Percentiles rank a stretch among this genome's conserved stretches.
phyloP scores from a whole-genome alignment of 2,888 invertebrate genomes.

The Cataglyphis albicans region DNA sequence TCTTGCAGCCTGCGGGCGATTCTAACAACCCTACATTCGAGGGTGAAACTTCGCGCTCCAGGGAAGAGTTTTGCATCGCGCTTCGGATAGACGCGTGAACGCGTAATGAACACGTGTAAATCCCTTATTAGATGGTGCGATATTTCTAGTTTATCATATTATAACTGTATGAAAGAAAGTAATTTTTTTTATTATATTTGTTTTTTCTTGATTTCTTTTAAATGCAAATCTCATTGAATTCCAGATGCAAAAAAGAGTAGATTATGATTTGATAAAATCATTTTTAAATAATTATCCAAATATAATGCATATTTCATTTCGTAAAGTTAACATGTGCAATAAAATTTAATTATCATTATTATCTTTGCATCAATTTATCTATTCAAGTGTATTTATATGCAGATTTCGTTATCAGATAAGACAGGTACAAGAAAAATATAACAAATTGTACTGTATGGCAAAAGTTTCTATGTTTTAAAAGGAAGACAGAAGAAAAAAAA shows the following conservation, averaged over 20 bases:
- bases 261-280: background rate
- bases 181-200: background rate
- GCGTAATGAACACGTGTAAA: conserved; percentile 9
- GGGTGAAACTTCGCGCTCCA: conserved; percentile 61
- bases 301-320: background rate
- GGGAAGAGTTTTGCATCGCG: conserved; percentile 43
- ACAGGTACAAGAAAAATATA: background rate
- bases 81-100: conserved; percentile 31
- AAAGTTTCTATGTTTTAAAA: conserved; percentile 10
- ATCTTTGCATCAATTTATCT: background rate
- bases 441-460: background rate
- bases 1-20: conserved; percentile 62
- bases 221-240: background rate
- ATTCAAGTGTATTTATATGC: background rate
- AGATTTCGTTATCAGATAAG: background rate
- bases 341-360: background rate
- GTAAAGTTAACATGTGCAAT: background rate
- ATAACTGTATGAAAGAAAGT: background rate
- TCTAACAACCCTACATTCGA: conserved; percentile 68
- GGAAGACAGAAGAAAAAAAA: background rate
- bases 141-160: background rate
- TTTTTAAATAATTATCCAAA: background rate
- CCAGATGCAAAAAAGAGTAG: background rate
- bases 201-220: background rate
- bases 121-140: background rate